Base-by-base conservation (phyloP, 2,113 vertebrate species). In the Callipepla squamata region DNA sequence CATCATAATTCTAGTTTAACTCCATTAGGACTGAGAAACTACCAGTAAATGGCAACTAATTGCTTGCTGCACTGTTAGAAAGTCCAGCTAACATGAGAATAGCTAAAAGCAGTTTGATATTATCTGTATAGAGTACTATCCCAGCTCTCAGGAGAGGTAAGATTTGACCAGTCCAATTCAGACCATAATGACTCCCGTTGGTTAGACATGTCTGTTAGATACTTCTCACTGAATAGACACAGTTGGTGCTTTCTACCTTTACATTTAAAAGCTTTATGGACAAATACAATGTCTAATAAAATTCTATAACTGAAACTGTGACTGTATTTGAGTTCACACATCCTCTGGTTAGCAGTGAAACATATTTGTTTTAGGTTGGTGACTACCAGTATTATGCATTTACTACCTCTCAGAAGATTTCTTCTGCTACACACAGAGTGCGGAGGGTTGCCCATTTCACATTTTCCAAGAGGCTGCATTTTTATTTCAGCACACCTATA, bases 401-500 rank as follows among this genome's bases (percentile, higher is more conserved):
- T 51, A 79, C 76, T 92, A n/a, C 21, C 74, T 73, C 9, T 34
- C 44, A 50, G 68, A 36, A 89, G 63, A 68, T 79, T 75, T 73
- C 44, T 77, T 85, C 81, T 2, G 3, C 26, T 44, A 2, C 55
- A 34, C 0, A 32, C 26, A 9, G 26, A 9, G 34, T 42, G 11
- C 26, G 19, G 36, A 66, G 45, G 59, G 77, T 62, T 58, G 28
- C 2, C 17, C n/a, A 2, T 28, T 77, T 62, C 72, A 76, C 17
- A 47, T 93, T 91, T 93, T 76, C 63, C 50, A 50, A 84, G 59
- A 92, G 62, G 44, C 38, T 70, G 28, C 26, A 16, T 72, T 53
- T 69, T 73, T 69, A 57, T 89, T 93, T 92, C 51, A 80, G 79
- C 42, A 50, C 68, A 77, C 11, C 42, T 73, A 75, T 83, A 47